A percentile compares a stretch with the other conserved stretches of the same genome.
phyloP scores from a whole-genome alignment of 2,888 invertebrate species.

The Ophion costatus region DNA sequence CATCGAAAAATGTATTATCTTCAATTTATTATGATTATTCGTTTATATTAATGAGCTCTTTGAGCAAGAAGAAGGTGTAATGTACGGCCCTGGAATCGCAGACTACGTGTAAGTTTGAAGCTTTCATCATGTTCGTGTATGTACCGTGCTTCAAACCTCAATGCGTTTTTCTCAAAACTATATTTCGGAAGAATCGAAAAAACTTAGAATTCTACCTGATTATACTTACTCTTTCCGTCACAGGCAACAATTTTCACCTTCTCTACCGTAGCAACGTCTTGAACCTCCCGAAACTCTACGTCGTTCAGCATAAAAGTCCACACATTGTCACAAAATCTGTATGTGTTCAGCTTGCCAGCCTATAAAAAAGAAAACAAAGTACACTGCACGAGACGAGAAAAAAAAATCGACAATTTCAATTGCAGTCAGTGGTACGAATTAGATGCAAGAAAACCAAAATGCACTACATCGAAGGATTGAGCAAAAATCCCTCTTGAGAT shows the following conservation, averaged over 20 bases:
- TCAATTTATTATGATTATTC: no score
- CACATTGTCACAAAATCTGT: conserved; percentile 99
- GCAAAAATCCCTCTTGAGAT: neutral
- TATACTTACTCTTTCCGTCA: conserved; percentile 95
- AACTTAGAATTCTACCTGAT: neutral
- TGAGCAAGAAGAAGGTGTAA: no score
- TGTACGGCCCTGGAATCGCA: no score
- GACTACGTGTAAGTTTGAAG: no score
- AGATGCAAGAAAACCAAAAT: neutral
- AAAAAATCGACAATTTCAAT: neutral
- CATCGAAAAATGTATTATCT: no score
- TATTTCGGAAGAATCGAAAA: no score
- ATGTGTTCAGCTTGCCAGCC: conserved; percentile 92
- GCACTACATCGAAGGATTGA: neutral
- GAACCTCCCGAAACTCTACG: conserved; percentile 98
- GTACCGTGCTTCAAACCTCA: no score
- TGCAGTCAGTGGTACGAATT: neutral
- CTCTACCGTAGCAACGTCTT: conserved; percentile 95
- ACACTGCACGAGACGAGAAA: neutral
- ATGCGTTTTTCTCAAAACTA: no score
- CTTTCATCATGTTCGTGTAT: no score
- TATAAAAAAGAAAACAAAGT: conserved; percentile 65
- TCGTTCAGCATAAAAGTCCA: conserved; percentile 99
- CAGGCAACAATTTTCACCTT: conserved; percentile 99
- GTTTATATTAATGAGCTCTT: no score